Evolutionary conservation across 2,888 invertebrate species (phyloP).

Genomic region (Sceliomorpha sp.): DNA sequence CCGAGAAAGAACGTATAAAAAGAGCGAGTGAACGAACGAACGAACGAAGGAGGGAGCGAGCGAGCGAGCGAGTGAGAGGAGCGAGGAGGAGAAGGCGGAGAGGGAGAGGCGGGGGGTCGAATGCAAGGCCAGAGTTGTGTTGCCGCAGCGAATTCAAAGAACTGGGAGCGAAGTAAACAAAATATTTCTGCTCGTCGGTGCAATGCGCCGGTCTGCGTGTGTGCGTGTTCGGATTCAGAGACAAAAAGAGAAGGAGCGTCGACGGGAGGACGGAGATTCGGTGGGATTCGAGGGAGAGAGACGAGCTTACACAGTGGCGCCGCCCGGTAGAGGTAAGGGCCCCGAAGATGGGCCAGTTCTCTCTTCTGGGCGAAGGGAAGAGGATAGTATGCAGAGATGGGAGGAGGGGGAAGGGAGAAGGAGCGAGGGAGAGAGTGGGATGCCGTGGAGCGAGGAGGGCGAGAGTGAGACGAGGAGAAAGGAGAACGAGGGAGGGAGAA

Average conservation of each 20-base stretch:
- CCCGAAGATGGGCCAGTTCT: slow-evolving; percentile 53
- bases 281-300: slow-evolving; percentile 34
- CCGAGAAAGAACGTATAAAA: slow-evolving; percentile 29
- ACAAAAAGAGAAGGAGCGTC: slow-evolving; percentile 27
- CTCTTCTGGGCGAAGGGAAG: slow-evolving; percentile 21
- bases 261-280: slow-evolving; percentile 23
- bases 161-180: slow-evolving; percentile 78
- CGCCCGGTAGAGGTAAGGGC: slow-evolving; percentile 52
- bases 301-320: slow-evolving; percentile 65
- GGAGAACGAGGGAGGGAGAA: slow-evolving; percentile 3
- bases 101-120: slow-evolving; percentile 12
- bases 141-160: slow-evolving; percentile 75
- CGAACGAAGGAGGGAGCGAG: background rate
- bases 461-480: too few species aligned
- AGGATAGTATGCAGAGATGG: slow-evolving; percentile 29
- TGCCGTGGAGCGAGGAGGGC: background rate
- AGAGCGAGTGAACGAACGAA: slow-evolving; percentile 20
- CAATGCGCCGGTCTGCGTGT: slow-evolving; percentile 20
- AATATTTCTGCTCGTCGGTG: slow-evolving; percentile 73
- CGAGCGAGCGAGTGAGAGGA: background rate
- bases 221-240: slow-evolving; percentile 41
- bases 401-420: background rate
- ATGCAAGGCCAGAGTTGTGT: slow-evolving; percentile 54
- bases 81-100: background rate
- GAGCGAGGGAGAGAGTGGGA: background rate